Conservation (phyloP, 2,888 invertebrate species). For the Polydrusus pterygomalis region DNA sequence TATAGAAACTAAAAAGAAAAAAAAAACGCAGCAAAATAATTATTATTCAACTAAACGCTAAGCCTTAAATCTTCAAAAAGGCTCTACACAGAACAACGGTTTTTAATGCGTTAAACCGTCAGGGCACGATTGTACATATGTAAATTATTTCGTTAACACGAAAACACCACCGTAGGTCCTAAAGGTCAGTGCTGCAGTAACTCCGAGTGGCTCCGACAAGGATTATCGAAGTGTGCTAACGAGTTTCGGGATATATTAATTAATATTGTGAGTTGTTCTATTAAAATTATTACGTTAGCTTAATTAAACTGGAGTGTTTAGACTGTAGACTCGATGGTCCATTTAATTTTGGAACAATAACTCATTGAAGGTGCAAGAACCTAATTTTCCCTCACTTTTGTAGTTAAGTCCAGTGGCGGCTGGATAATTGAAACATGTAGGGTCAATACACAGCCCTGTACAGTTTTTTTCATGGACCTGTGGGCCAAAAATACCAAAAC, state of each 20-base stretch:
- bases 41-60: constrained; percentile 16
- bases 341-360: no score
- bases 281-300: background rate
- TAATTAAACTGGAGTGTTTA: background rate
- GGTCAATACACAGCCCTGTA: no score
- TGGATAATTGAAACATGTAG: no score
- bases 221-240: constrained; percentile 20
- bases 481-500: no score
- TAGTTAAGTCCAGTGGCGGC: no score
- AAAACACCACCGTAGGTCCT: constrained; percentile 6
- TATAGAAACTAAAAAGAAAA: background rate
- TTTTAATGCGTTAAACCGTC: constrained; percentile 18
- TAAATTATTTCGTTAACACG: constrained; percentile 40
- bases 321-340: no score
- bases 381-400: no score
- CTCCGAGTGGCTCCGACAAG: constrained; percentile 22
- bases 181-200: constrained; percentile 21
- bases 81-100: background rate
- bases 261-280: constrained; percentile 17
- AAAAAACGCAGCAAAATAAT: constrained; percentile 3
- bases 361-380: no score
- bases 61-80: constrained; percentile 19
- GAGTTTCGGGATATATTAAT: constrained; percentile 10
- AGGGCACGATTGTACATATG: constrained; percentile 30
- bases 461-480: no score